Evolutionary conservation across 2,888 invertebrate species (phyloP), one percentile per base, ranked within the genome.

Genomic region (Sphecodes monilicornis): DNA sequence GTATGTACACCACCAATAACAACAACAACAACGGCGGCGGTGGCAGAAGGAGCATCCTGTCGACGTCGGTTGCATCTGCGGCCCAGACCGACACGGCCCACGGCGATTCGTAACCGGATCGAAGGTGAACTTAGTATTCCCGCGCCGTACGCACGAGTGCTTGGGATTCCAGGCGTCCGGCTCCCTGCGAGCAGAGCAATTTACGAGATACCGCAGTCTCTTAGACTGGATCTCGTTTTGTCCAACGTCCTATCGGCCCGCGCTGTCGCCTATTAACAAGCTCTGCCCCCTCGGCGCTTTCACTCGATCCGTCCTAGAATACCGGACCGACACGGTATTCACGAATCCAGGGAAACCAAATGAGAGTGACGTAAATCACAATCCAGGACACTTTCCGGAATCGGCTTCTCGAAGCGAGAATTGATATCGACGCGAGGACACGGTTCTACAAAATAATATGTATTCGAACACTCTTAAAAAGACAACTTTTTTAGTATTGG

Each of bases 41-140:
- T 13, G 50, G 22, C 57, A 60, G 57, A 29, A 60, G 57, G 26
- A 64, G 64, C 64, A 64, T 64, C 64, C 64, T 64, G 64, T 73
- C 54, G 57, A 26, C 57, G 57, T 26, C 60, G 18, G 11, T 43
- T 69, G 79, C 89, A 85, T 83, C 86, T 86, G 88, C 76, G 70
- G 39, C 41, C 60, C 43, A 6, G 64, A 29, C 70, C 75, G 66
- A 75, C 66, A 54, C 74, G 85, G 43, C 73, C 72, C 41, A 54
- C 60, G 76, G 36, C 72, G 68, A 78, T 78, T 79, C 76, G 77
- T 32, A 88, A 88, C 80, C 79, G 82, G 82, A 84, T 80, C 77
- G 70, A 80, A 76, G 82, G 77, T 81, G 70, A 86, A 88, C 85
- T 80, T 82, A 83, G 78, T 82, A 82, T 76, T 73, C 87, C 11